A percentile compares a stretch with the other conserved stretches of the same genome.
These are phyloP conservation scores for Heloderma charlesbogerti DNA, from an alignment of 2,113 vertebrate genomes.

Conservation along the genomic window DNA sequence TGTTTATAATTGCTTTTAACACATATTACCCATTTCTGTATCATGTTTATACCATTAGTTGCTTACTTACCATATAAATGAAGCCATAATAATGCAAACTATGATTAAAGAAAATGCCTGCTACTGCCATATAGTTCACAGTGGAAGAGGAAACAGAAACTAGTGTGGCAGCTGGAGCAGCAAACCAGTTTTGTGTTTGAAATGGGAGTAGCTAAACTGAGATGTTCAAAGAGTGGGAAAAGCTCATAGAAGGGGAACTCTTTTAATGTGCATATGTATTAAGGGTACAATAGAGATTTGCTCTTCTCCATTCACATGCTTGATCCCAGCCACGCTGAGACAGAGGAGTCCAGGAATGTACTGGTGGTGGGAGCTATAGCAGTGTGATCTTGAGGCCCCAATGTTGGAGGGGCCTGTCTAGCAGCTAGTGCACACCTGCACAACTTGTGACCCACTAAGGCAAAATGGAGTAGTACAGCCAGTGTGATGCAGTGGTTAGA, in stretches of 20 bases:
- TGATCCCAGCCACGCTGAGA: background rate
- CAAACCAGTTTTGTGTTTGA: background rate
- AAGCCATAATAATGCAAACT: conserved; percentile 5
- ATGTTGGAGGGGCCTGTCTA: too few species aligned
- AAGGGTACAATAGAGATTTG: background rate
- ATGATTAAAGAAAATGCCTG: background rate
- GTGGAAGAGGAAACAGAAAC: background rate
- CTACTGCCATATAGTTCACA: background rate
- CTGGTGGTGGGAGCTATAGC: background rate
- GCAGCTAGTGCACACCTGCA: background rate
- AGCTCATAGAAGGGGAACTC: background rate
- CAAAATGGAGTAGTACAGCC: background rate
- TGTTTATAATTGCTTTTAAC: background rate
- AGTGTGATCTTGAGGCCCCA: background rate
- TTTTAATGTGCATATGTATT: background rate
- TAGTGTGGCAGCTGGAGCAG: background rate
- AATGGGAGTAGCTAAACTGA: background rate
- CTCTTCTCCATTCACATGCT: background rate
- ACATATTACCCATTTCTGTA: conserved; percentile 10
- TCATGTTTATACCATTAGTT: background rate
- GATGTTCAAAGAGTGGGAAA: background rate
- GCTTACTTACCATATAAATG: background rate
- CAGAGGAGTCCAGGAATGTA: background rate
- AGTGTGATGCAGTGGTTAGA: background rate
- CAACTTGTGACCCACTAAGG: background rate